These are phyloP conservation scores for Cephalotes varians DNA, from an alignment of 2,888 invertebrate genomes.

Conservation along the genomic window DNA sequence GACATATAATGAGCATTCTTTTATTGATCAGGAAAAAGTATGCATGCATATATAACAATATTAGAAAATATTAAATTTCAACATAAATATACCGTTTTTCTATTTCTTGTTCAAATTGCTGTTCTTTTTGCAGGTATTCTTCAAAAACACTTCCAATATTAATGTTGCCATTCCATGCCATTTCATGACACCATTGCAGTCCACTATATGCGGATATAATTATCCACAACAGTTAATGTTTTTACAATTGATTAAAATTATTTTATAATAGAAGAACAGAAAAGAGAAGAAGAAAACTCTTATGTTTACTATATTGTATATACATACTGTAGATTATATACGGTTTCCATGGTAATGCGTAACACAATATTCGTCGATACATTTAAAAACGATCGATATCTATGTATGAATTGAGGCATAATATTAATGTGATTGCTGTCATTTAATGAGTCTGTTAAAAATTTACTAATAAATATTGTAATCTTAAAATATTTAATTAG, in stretches of 20 bases:
- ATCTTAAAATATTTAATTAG: background rate
- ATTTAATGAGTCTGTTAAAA: background rate
- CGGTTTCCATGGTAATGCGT: slow-evolving; percentile 34
- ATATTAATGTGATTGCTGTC: background rate
- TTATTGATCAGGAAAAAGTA: background rate
- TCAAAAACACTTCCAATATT: slow-evolving; percentile 58
- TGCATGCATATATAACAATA: background rate
- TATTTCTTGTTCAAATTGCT: slow-evolving; percentile 69
- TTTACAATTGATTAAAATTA: slow-evolving; percentile 3
- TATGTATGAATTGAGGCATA: background rate
- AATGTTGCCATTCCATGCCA: slow-evolving; percentile 10
- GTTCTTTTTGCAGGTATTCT: slow-evolving; percentile 67
- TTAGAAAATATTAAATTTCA: background rate
- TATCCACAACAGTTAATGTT: background rate
- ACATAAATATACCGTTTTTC: slow-evolving; percentile 72
- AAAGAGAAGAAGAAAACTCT: background rate
- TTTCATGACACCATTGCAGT: background rate
- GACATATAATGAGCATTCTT: background rate
- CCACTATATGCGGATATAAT: background rate
- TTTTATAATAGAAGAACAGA: background rate
- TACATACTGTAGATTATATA: background rate
- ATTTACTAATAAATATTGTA: background rate
- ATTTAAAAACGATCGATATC: slow-evolving; percentile 17
- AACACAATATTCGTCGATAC: background rate
- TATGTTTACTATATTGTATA: background rate